Base-by-base conservation (phyloP, 2,113 vertebrate species). In the Aptenodytes patagonicus region DNA sequence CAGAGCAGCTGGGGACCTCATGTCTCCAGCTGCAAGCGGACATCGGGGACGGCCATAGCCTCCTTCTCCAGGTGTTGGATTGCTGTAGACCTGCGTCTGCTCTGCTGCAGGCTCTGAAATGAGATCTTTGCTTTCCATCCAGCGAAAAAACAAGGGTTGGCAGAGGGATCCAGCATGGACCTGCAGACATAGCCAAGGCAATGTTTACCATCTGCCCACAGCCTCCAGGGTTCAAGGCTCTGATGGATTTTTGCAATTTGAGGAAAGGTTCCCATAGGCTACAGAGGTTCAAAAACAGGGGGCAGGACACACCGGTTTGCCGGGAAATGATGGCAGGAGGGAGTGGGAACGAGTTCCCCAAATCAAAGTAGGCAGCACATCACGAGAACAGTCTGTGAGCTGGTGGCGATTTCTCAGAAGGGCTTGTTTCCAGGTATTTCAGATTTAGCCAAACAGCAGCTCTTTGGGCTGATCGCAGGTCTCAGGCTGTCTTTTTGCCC, bases 1-100 rank as follows among this genome's bases (percentile, higher is more conserved):
- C 60, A 73, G 86, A 22, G 25, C 17, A 58, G 38, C 21, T 18
- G 13, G 22, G 28, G 22, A 32, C 19, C 42, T 83, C 93, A n/a
- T 96, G 36, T 9, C 65, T 46, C 57, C 87, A 76, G 80, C 46
- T 61, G 26, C 44, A 52, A 57, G 46, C 1, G 1, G 66, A 4
- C 1, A 6, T 2, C 13, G 1, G n/a, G 52, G 70, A 25, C 0
- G 0, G 42, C 47, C 76, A 21, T 66, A 76, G 47, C 28, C 38
- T 62, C 72, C 68, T 86, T 26, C 64, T 62, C 34, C 46, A 10
- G 73, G 24, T 21, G 46, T 4, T 13, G 61, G 79, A 3, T 75
- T 3, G 0, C 65, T 42, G 65, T 25, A 40, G 78, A 32, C 19
- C 52, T 2, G 8, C 0, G 0, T 29, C 51, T 38, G 55, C n/a